Conservation (phyloP, 2,888 invertebrate species). For the Xylota sylvarum region DNA sequence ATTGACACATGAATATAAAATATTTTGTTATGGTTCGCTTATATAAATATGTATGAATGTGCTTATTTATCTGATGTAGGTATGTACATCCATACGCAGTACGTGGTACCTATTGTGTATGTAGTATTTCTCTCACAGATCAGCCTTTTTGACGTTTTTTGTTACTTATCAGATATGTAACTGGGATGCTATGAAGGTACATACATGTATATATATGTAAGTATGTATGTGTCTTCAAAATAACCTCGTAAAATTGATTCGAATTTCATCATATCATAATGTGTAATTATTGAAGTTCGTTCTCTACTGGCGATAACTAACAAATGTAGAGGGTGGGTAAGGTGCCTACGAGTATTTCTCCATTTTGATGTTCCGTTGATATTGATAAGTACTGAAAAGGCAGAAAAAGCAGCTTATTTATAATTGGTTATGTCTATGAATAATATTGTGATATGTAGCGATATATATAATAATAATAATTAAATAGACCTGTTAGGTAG, state of each 20-base stretch:
- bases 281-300: not conserved
- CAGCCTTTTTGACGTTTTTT: constrained; percentile 37
- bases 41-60: constrained; percentile 6
- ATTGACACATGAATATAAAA: constrained; percentile 64
- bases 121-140: constrained; percentile 39
- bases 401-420: not conserved
- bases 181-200: no score
- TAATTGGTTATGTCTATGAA: no score
- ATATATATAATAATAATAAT: no score
- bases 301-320: not conserved
- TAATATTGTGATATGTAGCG: no score
- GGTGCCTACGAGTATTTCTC: not conserved
- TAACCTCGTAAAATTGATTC: constrained; percentile 36
- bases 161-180: constrained; percentile 19
- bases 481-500: no score
- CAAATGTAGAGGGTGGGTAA: not conserved
- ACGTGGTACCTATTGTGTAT: not conserved
- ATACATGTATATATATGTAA: not conserved
- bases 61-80: not conserved
- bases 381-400: not conserved
- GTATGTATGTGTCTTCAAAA: constrained; percentile 7
- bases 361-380: not conserved
- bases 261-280: constrained; percentile 25
- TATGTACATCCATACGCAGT: not conserved
- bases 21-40: constrained; percentile 42